These are phyloP conservation scores for Druon quercuslanigerum DNA, from an alignment of 1,140 invertebrate genomes.

Conservation along the genomic window DNA sequence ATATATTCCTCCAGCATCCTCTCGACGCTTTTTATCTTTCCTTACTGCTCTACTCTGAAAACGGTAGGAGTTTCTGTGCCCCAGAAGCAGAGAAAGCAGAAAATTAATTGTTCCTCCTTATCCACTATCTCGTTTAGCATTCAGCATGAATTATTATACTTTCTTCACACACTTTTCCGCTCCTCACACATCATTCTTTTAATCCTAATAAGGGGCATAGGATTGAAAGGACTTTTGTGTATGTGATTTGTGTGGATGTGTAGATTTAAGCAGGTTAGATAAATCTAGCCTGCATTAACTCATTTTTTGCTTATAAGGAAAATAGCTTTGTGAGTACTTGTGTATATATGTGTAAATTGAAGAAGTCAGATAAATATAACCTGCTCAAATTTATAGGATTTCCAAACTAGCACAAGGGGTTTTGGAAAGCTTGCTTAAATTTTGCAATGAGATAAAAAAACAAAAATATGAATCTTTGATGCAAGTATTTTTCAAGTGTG, in stretches of 20 bases:
- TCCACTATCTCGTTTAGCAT: not conserved
- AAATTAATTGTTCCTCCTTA: conserved; percentile 9
- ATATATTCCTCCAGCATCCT: not conserved
- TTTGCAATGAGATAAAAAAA: too few species aligned
- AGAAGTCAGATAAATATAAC: too few species aligned
- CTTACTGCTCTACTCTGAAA: not conserved
- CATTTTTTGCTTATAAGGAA: too few species aligned
- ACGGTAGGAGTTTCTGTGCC: conserved; percentile 1
- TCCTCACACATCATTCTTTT: not conserved
- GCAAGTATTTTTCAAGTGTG: too few species aligned
- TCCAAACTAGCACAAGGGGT: too few species aligned
- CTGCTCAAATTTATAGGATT: too few species aligned
- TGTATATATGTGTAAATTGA: too few species aligned
- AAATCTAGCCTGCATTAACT: too few species aligned
- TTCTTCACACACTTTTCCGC: not conserved
- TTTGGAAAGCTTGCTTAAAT: too few species aligned
- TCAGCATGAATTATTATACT: not conserved
- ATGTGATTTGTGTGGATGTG: not conserved
- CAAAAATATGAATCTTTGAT: too few species aligned
- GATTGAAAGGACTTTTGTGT: not conserved
- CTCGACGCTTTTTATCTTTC: not conserved
- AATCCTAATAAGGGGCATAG: not conserved
- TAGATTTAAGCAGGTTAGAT: not conserved
- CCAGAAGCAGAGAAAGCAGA: not conserved
- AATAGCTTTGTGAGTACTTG: too few species aligned